Base-by-base conservation (phyloP, 2,888 invertebrate genomes). In the Lumbricus terrestris region DNA sequence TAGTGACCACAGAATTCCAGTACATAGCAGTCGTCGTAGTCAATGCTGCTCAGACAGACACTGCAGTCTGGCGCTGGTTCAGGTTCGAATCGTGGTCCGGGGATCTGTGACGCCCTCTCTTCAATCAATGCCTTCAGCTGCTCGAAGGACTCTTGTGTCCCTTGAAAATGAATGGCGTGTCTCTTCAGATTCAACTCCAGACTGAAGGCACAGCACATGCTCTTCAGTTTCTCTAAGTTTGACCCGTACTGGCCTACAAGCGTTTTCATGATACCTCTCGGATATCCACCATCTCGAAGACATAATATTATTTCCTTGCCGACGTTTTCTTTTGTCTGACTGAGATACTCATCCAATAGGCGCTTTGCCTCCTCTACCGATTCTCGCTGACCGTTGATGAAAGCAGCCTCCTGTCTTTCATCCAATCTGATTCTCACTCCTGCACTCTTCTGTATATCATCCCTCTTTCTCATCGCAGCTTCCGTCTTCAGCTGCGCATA, bases 1-100 rank as follows among this genome's bases (percentile, higher is more conserved):
- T 93, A 91, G 91, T 94, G 94, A 2, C 94, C 94, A 91, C 94
- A 94, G 20, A 90, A 91, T 88, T 94, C 94, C n/a, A 93, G 91
- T 20, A 93, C 92, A 89, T 93, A 93, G 29, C 93, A 90, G 18
- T 93, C 92, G 18, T 93, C 92, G 20, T 90, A 89, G 11, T 93
- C 93, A 4, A 94, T 91, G 20, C 93, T 92, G 90, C 93, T 93
- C 38, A 94, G 90, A 90, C 94, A 94, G 18, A 93, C 92, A 29
- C 93, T 92, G 90, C 94, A 94, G 37, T 93, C 93, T 20, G 90
- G 91, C 29, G 88, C 82, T 13, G 35, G 34, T 18, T 85, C 85
- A 0, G 85, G 85, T 6, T 35, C 85, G 69, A 34, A 11, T 47
- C 42, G 34, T 33, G 54, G 54, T 29, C 37, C 42, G 16, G 88